phyloP scores from a whole-genome alignment of 2,888 invertebrate genomes.

The Parnassius orleans region DNA sequence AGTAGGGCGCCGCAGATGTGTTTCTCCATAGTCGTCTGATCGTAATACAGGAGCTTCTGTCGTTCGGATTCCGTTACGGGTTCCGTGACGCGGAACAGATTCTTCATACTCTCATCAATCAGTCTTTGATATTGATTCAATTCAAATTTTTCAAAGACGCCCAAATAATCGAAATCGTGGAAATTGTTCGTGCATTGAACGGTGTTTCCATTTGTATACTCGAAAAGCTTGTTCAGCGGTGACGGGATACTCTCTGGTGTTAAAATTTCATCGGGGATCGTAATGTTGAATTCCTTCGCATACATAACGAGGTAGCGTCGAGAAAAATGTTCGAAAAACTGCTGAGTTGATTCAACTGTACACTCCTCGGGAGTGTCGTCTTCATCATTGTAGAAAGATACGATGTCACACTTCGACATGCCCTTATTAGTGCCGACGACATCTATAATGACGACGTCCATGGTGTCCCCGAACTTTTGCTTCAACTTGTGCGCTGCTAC shows the following conservation, averaged over 20 bases:
- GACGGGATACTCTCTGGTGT: slow-evolving; percentile 41
- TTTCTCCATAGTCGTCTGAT: slow-evolving; percentile 66
- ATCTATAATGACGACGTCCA: slow-evolving; percentile 68
- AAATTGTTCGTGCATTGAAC: slow-evolving; percentile 51
- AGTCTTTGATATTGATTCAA: slow-evolving; percentile 62
- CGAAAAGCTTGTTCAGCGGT: slow-evolving; percentile 57
- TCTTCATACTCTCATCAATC: slow-evolving; percentile 54
- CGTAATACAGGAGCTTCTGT: slow-evolving; percentile 52
- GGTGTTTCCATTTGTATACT: slow-evolving; percentile 54
- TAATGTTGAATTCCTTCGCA: slow-evolving; percentile 56
- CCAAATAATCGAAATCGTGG: slow-evolving; percentile 61
- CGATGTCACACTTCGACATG: slow-evolving; percentile 53
- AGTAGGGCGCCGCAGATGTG: slow-evolving; percentile 58
- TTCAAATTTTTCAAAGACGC: slow-evolving; percentile 61
- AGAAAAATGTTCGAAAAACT: slow-evolving; percentile 47
- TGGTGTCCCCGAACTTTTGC: slow-evolving; percentile 61
- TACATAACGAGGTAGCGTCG: slow-evolving; percentile 52
- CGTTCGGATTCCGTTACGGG: slow-evolving; percentile 38
- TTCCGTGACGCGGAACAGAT: slow-evolving; percentile 51
- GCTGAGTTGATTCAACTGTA: slow-evolving; percentile 34
- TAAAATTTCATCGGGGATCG: slow-evolving; percentile 54
- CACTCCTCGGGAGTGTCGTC: slow-evolving; percentile 29
- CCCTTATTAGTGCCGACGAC: slow-evolving; percentile 35
- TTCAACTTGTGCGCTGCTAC: slow-evolving; percentile 70
- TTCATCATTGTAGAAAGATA: slow-evolving; percentile 49